Percentiles rank a stretch among this genome's conserved stretches.
These are phyloP conservation scores for Varecia variegata DNA, from an alignment of 2,797 vertebrate genomes.

Conservation along the genomic window DNA sequence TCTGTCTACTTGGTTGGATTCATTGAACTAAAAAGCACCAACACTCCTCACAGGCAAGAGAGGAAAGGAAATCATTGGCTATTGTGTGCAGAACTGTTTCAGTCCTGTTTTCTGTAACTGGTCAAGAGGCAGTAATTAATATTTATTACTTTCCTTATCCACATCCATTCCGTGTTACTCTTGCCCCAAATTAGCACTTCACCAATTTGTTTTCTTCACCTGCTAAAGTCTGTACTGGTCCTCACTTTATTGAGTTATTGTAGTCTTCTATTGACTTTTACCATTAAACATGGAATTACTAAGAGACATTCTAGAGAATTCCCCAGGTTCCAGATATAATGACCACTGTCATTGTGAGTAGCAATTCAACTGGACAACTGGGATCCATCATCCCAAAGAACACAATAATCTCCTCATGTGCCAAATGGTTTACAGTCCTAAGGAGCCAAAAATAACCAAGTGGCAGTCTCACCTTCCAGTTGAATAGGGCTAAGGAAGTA, in stretches of 20 bases:
- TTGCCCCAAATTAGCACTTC: not conserved
- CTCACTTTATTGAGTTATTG: not conserved
- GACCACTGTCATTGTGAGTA: not conserved
- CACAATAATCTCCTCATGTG: not conserved
- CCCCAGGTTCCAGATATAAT: not conserved
- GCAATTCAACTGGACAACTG: not conserved
- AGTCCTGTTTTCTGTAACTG: not conserved
- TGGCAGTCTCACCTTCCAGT: not conserved
- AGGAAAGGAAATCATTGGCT: not conserved
- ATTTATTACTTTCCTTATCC: not conserved
- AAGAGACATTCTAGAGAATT: not conserved
- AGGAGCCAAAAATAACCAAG: not conserved
- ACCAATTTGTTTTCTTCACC: not conserved
- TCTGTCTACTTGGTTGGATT: not conserved
- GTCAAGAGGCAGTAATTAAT: not conserved
- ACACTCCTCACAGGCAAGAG: fast-evolving
- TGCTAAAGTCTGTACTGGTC: too few relatives aligned
- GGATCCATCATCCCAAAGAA: not conserved
- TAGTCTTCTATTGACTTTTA: not conserved
- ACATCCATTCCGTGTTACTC: not conserved
- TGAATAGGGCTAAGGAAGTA: not conserved
- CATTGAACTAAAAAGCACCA: not conserved
- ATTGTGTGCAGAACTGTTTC: not conserved
- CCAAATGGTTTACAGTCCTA: not conserved
- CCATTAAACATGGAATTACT: not conserved